Base-by-base conservation (phyloP, 2,113 vertebrate genomes). In the Podocnemis expansa region DNA sequence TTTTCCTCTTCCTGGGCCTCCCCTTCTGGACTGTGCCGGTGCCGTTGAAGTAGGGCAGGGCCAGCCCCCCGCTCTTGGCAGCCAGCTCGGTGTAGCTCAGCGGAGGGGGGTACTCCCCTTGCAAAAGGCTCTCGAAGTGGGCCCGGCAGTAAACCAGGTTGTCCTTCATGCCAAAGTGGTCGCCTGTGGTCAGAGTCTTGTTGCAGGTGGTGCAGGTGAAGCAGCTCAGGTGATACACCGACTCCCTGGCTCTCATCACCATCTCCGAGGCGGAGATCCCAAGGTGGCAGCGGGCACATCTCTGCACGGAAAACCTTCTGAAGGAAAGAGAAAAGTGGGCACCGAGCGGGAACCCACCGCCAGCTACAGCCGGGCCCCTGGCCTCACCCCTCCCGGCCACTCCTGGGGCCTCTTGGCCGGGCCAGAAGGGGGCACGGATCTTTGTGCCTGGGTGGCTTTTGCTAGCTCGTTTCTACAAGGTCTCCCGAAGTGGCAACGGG, bases 221-320 rank as follows among this genome's bases (percentile, higher is more conserved):
- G 98, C 99, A 99, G 98, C 99, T 99, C 98, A 99, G 98, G 98
- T 99, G 99, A 96, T 99, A 99, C 92, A 99, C 99, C n/a, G 99
- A 99, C 97, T 99, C 99, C 96, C 99, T 98, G 87, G 99, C 99
- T 83, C 99, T 98, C 99, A 99, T 99, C 96, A 99, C 99, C 99
- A 99, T 99, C 97, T 99, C 99, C 10, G 99, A 99, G 95, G 99
- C 99, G 41, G 99, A 99, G 94, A 99, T 99, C 96, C 99, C 99
- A 98, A 99, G 99, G 98, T 99, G 99, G 98, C 99, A 99, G 98
- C 99, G 99, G 97, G 99, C 99, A 98, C 99, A 99, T 98, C 99
- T 99, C 99, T 99, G 99, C 99, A 99, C 99, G 96, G 99, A 99
- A 99, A 99, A 99, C 99, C 99, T 99, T 99, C 99, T 99, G 99